Conservation (phyloP, 2,888 invertebrate species). For the Palloptera scutellata region DNA sequence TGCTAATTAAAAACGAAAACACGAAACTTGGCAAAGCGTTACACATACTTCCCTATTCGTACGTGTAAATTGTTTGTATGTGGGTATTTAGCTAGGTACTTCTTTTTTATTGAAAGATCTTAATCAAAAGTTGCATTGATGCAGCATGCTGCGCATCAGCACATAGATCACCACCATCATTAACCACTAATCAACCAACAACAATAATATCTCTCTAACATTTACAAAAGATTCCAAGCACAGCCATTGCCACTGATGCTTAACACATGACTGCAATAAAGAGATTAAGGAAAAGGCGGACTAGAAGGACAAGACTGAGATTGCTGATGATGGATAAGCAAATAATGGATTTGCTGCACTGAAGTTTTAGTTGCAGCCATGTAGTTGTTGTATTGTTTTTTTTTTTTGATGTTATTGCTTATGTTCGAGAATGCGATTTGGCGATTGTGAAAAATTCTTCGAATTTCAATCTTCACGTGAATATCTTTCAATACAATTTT, state of each 20-base stretch:
- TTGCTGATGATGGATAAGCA: conserved; percentile 16
- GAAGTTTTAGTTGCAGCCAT: conserved; percentile 8
- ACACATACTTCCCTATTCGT: not conserved
- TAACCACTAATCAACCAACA: too few species aligned
- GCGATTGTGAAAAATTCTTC: conserved; percentile 22
- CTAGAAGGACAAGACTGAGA: not conserved
- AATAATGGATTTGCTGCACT: conserved; percentile 24
- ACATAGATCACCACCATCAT: conserved; percentile 21
- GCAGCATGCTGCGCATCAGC: conserved; percentile 18
- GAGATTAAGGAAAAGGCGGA: not conserved
- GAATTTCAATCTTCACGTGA: conserved; percentile 29
- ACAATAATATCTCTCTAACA: too few species aligned
- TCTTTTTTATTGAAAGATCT: conserved; percentile 23
- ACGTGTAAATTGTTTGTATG: too few species aligned
- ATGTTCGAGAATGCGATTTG: conserved; percentile 17
- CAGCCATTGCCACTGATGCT: conserved; percentile 9
- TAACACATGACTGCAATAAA: not conserved
- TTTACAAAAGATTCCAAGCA: not conserved
- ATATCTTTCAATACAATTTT: conserved; percentile 15
- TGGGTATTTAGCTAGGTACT: not conserved
- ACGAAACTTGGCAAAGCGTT: not conserved
- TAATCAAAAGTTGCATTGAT: conserved; percentile 27
- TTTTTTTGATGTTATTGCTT: not conserved
- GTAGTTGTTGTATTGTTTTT: conserved; percentile 3
- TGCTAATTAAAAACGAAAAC: conserved; percentile 11